Conservation (phyloP, 2,797 vertebrate species). For the Dendrocincla tyrannina region DNA sequence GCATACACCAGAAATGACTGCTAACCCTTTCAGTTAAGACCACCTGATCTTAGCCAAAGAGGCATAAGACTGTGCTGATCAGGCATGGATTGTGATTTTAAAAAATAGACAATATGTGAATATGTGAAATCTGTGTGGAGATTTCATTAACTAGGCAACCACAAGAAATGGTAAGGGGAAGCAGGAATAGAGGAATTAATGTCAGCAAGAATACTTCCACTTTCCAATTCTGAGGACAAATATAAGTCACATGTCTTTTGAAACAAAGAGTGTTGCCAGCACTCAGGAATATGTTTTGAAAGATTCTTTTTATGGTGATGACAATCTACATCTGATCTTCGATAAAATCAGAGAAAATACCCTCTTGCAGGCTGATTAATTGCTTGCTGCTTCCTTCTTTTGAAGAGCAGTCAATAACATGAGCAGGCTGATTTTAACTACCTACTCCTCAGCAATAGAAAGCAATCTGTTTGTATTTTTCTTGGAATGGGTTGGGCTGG, state of each 20-base stretch:
- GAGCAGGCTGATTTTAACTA: background rate
- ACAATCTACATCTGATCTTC: background rate
- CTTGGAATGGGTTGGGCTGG: background rate
- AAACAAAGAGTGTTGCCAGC: background rate
- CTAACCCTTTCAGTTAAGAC: background rate
- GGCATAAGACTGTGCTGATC: background rate
- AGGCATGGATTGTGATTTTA: background rate
- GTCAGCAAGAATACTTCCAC: constrained; percentile 5
- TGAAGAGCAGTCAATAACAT: background rate
- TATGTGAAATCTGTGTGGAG: background rate
- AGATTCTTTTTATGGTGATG: background rate
- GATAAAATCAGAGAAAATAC: background rate
- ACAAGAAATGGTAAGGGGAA: background rate
- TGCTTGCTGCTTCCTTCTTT: background rate
- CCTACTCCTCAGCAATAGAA: background rate
- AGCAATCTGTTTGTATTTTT: background rate
- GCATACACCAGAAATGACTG: background rate
- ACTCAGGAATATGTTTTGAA: background rate
- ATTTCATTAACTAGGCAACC: background rate
- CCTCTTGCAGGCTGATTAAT: background rate
- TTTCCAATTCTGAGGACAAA: background rate
- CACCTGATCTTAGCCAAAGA: background rate
- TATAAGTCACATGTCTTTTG: background rate
- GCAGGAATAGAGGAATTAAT: background rate
- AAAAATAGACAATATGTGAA: background rate